Conservation (phyloP, 1,140 invertebrate genomes). For the Dysdera silvatica region DNA sequence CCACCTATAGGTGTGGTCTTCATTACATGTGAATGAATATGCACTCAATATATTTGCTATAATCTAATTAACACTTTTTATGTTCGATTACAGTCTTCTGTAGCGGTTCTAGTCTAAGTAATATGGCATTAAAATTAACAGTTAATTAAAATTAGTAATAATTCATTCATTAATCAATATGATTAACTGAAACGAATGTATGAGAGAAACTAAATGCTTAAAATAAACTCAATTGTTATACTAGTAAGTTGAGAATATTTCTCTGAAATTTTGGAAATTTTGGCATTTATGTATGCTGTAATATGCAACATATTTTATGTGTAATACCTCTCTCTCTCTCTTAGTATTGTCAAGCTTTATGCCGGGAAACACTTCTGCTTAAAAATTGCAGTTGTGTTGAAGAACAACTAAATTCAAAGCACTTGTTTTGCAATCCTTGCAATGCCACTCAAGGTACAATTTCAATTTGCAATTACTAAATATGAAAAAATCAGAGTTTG, state of each 20-base stretch:
- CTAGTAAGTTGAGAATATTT: not conserved
- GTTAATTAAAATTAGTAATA: too few relatives aligned
- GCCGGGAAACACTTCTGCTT: slow-evolving; percentile 20
- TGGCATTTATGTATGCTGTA: not conserved
- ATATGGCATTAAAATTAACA: too few relatives aligned
- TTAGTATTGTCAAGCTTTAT: slow-evolving; percentile 30
- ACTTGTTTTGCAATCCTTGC: slow-evolving; percentile 28
- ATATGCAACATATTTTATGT: not conserved
- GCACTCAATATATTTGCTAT: too few relatives aligned
- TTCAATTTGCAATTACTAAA: too few relatives aligned
- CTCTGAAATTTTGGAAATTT: not conserved
- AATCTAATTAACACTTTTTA: too few relatives aligned
- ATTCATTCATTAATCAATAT: not conserved
- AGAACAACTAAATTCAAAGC: slow-evolving; percentile 17
- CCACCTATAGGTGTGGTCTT: too few relatives aligned
- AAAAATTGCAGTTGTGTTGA: slow-evolving; percentile 26
- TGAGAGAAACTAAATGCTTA: not conserved
- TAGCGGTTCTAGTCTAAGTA: too few relatives aligned
- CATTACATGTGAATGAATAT: too few relatives aligned
- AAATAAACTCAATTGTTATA: not conserved
- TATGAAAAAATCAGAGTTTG: too few relatives aligned
- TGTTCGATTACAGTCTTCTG: too few relatives aligned
- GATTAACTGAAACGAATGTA: not conserved
- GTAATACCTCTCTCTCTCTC: not conserved
- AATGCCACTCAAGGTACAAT: slow-evolving; percentile 17